These are phyloP conservation scores for Labeo catla DNA, from an alignment of 2,113 vertebrate species.

Conservation along the genomic window DNA sequence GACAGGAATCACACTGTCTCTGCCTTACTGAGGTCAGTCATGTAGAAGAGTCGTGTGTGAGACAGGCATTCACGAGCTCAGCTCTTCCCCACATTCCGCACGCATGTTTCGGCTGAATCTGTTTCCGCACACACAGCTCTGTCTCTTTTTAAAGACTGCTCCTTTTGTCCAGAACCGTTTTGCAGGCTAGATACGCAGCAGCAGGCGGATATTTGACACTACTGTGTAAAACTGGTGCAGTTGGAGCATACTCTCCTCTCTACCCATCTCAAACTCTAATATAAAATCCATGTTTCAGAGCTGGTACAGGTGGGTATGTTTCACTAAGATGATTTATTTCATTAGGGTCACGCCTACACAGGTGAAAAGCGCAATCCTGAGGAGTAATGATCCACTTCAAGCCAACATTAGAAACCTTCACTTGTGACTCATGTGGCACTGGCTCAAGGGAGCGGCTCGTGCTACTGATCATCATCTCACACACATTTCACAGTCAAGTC, in stretches of 20 bases:
- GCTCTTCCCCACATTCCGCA: conserved; percentile 35
- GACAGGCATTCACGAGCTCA: conserved; percentile 32
- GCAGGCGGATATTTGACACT: conserved; percentile 72
- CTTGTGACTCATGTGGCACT: background rate
- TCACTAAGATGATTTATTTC: conserved; percentile 1
- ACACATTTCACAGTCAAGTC: background rate
- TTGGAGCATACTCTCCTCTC: conserved; percentile 27
- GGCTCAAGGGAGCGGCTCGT: conserved; percentile 10
- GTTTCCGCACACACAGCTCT: conserved; percentile 64
- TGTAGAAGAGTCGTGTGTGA: conserved; percentile 28
- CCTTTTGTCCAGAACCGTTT: conserved; percentile 72
- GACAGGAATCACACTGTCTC: background rate
- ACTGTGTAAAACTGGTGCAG: conserved; percentile 59
- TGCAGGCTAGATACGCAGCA: conserved; percentile 63
- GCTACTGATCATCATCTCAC: conserved; percentile 25
- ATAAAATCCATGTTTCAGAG: background rate
- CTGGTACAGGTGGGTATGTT: background rate
- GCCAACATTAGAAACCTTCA: background rate
- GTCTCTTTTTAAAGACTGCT: conserved; percentile 66
- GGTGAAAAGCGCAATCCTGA: background rate
- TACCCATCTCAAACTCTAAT: background rate
- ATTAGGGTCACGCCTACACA: background rate
- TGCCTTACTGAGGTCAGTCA: background rate
- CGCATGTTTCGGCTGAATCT: conserved; percentile 38
- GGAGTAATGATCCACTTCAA: conserved; percentile 12